Evolutionary conservation across 2,888 invertebrate species (phyloP).

Genomic region (Onthophagus sagittarius): DNA sequence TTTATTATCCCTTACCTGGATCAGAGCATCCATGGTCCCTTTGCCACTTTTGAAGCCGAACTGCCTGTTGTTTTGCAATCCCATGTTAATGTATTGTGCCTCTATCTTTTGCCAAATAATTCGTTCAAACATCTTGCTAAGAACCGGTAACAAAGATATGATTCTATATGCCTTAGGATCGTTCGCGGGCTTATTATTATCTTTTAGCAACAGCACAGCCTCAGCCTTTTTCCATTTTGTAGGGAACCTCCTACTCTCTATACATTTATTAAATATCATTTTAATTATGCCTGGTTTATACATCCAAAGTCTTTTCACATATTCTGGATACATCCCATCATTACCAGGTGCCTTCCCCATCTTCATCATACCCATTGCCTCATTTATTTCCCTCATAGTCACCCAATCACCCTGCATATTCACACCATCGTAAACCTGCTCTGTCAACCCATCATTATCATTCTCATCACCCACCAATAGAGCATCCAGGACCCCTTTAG

Average conservation of each 20-base stretch:
- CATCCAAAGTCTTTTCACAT: no score
- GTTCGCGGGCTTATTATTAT: not conserved
- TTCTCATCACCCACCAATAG: no score
- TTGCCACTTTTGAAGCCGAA: not conserved
- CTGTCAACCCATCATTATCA: no score
- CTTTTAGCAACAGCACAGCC: not conserved
- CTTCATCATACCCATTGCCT: no score
- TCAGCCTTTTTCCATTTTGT: not conserved
- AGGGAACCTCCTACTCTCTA: not conserved
- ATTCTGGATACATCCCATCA: no score
- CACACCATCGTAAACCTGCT: no score
- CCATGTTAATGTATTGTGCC: no score
- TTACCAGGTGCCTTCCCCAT: no score
- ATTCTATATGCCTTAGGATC: not conserved
- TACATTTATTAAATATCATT: not conserved
- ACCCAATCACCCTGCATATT: no score
- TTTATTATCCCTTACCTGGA: not conserved
- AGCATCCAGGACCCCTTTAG: no score
- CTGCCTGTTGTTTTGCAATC: not conserved
- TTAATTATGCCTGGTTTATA: no score
- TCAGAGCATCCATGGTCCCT: conserved; percentile 3
- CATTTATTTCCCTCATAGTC: no score
- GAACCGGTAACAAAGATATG: not conserved
- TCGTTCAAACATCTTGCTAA: not conserved
- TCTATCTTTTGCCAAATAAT: not conserved